phyloP scores from a whole-genome alignment of 2,113 vertebrate genomes.

The Eulemur rufifrons region DNA sequence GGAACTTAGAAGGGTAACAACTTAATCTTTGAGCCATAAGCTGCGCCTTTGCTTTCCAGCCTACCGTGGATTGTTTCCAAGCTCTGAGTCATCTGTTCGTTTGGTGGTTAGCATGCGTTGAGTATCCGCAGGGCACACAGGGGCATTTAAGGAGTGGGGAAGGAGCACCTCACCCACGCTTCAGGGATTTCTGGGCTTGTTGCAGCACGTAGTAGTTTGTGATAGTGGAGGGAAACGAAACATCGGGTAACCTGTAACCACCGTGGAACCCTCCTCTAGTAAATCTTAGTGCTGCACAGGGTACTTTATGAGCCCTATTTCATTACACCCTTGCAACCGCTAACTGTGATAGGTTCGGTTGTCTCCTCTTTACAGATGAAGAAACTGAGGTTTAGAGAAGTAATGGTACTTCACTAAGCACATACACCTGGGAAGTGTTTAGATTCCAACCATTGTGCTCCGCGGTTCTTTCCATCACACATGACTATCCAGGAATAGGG shows the following conservation, averaged over 20 bases:
- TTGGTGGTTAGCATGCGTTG: slow-evolving; percentile 12
- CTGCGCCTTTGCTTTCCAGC: not conserved
- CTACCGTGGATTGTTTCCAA: slow-evolving; percentile 36
- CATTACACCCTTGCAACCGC: not conserved
- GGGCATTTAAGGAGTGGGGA: not conserved
- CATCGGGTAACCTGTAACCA: not conserved
- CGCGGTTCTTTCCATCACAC: not conserved
- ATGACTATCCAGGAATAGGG: not conserved
- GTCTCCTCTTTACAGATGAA: not conserved
- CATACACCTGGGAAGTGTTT: not conserved
- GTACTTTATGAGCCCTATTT: not conserved
- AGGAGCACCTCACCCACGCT: not conserved
- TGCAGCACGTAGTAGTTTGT: not conserved
- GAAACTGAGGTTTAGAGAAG: not conserved
- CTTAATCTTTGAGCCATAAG: slow-evolving; percentile 17
- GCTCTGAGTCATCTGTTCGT: slow-evolving; percentile 39
- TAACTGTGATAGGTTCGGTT: accelerated
- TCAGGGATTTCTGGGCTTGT: not conserved
- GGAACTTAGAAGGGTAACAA: not conserved
- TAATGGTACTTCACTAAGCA: not conserved
- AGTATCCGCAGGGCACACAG: not conserved
- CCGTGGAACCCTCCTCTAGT: not conserved
- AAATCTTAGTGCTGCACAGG: not conserved
- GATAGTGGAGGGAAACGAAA: not conserved
- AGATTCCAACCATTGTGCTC: not conserved